Base-by-base conservation (phyloP, 2,888 invertebrate genomes). In the Chloroclystis v-ata region DNA sequence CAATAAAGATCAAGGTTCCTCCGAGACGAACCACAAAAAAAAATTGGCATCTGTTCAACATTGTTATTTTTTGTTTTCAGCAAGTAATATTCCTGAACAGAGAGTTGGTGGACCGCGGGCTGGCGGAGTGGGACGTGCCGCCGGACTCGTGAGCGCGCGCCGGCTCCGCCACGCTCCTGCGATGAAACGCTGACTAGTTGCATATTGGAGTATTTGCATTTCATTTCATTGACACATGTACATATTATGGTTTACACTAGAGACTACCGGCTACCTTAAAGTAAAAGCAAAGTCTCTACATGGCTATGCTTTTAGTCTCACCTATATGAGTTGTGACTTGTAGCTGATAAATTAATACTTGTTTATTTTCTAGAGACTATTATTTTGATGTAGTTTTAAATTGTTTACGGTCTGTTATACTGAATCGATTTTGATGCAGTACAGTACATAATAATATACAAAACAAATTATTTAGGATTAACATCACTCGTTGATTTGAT, bases 71-170 rank as follows among this genome's bases (percentile, higher is more conserved):
- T 24, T 49, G 39, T 50, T 46, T 90, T 49, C 90, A 91, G 88
- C 91, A 95, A 91, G 91, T 94, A 63, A 90, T 95, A 85, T 94
- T 94, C 81, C 91, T 97, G 63, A 97, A 97, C 79, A 91, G 94
- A 70, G 96, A 96, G 86, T 89, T 97, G 68, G 94, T 96, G 63
- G 93, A 93, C 63, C 91, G 93, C 77, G 95, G 95, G 44, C 91
- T 92, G 67, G 97, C 96, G 41, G 92, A 93, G 71, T 95, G 94
- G 92, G 87, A 86, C 54, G 76, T 91, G 54, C 85, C 87, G 44
- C 61, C 73, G 4, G 87, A 87, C 64, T 82, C 85, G 75, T 86
- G 85, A 86, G 69, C 45, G 42, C 37, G 25, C 14, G 16, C 37
- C 7, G 14, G 9, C 65, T 43, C 57, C 45, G 42, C 56, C 45